A percentile compares a stretch with the other conserved stretches of the same genome.
Conservation (phyloP, 2,797 vertebrate genomes). For the Rhabdomys pumilio region DNA sequence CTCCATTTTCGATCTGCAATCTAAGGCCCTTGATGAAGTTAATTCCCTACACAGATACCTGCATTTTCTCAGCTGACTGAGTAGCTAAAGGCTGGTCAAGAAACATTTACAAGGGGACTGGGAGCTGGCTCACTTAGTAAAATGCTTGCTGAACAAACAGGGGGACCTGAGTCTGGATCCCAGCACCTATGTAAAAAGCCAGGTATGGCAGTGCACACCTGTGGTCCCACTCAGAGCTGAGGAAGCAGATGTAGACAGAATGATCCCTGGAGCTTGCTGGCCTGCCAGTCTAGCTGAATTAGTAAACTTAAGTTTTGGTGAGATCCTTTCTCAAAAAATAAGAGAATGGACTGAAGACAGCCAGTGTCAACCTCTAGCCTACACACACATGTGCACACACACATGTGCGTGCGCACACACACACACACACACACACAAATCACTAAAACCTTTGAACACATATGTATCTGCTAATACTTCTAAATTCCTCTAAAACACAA, state of each 20-base stretch:
- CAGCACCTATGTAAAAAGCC: not conserved
- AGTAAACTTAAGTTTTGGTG: not conserved
- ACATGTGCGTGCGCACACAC: not conserved
- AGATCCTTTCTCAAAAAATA: not conserved
- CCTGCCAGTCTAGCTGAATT: not conserved
- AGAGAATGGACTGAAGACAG: not conserved
- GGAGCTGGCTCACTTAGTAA: not conserved
- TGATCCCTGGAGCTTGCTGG: not conserved
- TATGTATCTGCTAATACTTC: not conserved
- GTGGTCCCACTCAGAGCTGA: too few relatives aligned
- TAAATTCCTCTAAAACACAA: not conserved
- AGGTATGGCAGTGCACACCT: not conserved
- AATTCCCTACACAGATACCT: not conserved
- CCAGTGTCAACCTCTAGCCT: too few relatives aligned
- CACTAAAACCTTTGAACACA: not conserved
- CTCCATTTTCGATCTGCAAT: constrained; percentile 12
- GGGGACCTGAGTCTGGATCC: not conserved
- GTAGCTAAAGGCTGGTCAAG: not conserved
- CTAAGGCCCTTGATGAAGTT: not conserved
- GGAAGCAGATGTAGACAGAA: not conserved
- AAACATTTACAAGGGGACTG: not conserved
- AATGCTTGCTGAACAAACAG: not conserved
- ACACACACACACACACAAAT: not conserved
- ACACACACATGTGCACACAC: too few relatives aligned
- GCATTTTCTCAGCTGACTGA: not conserved